Conservation (phyloP, 2,797 vertebrate genomes). For the Nyctalus aviator region DNA sequence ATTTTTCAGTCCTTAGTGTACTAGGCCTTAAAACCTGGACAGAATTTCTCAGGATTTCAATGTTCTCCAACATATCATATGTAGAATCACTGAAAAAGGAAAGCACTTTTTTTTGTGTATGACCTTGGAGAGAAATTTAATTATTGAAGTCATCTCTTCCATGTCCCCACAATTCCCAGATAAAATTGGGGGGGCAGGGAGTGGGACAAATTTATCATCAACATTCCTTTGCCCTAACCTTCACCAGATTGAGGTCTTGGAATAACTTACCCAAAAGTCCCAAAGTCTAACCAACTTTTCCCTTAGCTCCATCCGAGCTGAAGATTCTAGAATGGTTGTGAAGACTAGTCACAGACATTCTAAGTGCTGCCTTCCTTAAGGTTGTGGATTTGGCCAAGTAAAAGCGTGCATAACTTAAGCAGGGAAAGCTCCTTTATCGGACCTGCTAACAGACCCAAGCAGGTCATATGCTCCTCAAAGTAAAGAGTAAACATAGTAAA, state of each 20-base stretch:
- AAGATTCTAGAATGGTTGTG: slow-evolving; percentile 22
- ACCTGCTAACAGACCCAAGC: too few relatives aligned
- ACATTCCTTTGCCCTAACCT: not conserved
- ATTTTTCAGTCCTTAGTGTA: not conserved
- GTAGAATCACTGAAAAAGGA: not conserved
- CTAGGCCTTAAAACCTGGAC: not conserved
- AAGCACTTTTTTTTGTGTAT: slow-evolving; percentile 12
- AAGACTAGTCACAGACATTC: not conserved
- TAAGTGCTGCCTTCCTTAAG: not conserved
- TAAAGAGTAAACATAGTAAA: not conserved
- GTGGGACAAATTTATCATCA: not conserved
- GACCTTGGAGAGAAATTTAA: not conserved
- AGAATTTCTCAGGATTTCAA: not conserved
- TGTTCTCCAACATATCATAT: not conserved
- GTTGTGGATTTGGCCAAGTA: not conserved
- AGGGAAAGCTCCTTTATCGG: not conserved
- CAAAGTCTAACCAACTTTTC: slow-evolving; percentile 13
- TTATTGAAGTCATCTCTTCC: not conserved
- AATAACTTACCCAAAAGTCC: not conserved
- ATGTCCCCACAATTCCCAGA: not conserved
- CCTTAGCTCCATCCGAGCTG: not conserved
- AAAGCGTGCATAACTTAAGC: not conserved
- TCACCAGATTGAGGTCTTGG: not conserved
- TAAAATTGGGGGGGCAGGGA: not conserved
- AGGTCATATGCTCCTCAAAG: not conserved